Base-by-base conservation (phyloP, 2,888 invertebrate species). In the Thymelicus lineola region DNA sequence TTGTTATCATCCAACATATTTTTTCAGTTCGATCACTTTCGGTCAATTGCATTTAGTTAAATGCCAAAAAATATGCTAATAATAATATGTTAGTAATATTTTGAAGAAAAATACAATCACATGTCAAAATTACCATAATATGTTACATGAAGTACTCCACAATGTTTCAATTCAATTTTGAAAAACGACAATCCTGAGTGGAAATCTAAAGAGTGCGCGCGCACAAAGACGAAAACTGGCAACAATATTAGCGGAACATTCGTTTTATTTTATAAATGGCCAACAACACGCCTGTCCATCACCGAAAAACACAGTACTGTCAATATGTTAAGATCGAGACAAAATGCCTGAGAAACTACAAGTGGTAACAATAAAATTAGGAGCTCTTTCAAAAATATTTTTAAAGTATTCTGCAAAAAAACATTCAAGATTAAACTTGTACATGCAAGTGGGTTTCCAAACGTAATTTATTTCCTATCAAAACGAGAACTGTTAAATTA, bases 271-370 rank as follows among this genome's bases (percentile, higher is more conserved):
- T 76, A 71, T 74, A 80, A 88, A 85, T 86, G 75, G 78, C 62
- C 72, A 75, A 72, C 76, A 70, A 72, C 75, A 90, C 82, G 89
- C 77, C 71, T 90, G 90, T 86, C 91, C 86, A 74, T 90, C 87
- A 89, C 20, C 28, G 38, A 72, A 62, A 55, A 71, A 74, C 73
- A 76, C 80, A 78, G 81, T 71, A 73, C 85, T 82, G 82, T 84
- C 69, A 69, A 35, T 42, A 63, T 48, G 38, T 58, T 63, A 50
- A 59, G 58, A 58, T 82, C 70, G 64, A 68, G 57, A 45, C 61
- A 63, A 63, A 35, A 45, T 69, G 55, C 62, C 61, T n/a, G 36
- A n/a, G 48, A 38, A 28, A 69, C 63, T 59, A 50, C 50, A 50
- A 48, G 14, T 36, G 48, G 28, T 20, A 20, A 64, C 38, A 64